Evolutionary conservation across 2,888 invertebrate genomes (phyloP), one percentile per base, ranked within the genome.

Genomic region (Polyploca ridens): DNA sequence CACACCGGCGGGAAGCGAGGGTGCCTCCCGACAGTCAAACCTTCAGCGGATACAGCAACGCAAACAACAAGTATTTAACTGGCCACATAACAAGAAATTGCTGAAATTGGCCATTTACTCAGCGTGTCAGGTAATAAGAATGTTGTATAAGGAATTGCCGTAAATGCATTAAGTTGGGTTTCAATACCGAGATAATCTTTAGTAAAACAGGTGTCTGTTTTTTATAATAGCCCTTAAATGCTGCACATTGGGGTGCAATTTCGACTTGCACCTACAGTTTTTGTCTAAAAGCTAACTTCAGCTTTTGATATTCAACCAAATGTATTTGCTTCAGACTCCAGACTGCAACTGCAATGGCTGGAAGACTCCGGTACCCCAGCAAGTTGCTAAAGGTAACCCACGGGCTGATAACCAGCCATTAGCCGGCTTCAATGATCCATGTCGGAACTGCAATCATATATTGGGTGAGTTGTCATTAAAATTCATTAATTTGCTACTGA

Each of bases 311-410:
- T 35, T 35, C 0, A 7, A 35, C 35, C 4, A 35, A 6, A 35
- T 27, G 11, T 27, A 27, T 65, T 68, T 73, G 59, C 69, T 73
- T 61, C 69, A 93, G 93, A 90, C 86, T 19, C 86, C 94, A n/a
- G 93, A 96, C 0, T 99, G 99, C 87, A 96, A 96, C 67, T 99
- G 99, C 87, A 97, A 96, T 79, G 98, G 99, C 0, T 99, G 99
- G 98, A 98, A 98, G 86, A 97, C 97, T 19, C 96, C 97, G 0
- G 95, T 96, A 14, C 94, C 95, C 0, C 92, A 90, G 66, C 90
- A 82, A 61, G 76, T 84, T 0, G 76, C 74, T 0, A 91, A 90
- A 67, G 82, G 80, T n/a, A 89, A 87, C 62, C 67, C 90, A 3
- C 78, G 91, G 0, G 89, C 92, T 1, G 91, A 95, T 49, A 90